Evolutionary conservation across 64 coral and sea anemone species (phyloP).

Genomic region (Acropora yongei): DNA sequence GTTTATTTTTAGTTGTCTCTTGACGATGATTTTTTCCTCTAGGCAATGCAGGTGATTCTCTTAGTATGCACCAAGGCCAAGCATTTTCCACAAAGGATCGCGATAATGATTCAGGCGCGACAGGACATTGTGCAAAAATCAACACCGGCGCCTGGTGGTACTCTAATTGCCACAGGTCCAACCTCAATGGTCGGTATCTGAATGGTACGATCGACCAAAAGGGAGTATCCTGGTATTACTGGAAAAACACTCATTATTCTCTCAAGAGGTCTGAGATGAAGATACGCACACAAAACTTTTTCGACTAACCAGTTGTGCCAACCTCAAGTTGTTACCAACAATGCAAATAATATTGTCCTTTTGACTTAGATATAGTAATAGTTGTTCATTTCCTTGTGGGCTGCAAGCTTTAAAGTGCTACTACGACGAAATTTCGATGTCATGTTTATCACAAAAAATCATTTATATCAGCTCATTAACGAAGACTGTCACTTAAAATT

Average conservation of each 20-base stretch:
- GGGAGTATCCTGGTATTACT: not conserved
- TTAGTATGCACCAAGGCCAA: not conserved
- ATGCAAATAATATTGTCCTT: not conserved
- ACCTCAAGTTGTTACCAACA: too few species aligned
- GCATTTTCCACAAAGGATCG: conserved; percentile 45
- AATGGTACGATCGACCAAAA: not conserved
- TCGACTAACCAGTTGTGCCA: too few species aligned
- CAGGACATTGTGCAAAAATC: not conserved
- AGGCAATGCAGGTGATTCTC: conserved; percentile 37
- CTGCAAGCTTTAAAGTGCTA: not conserved
- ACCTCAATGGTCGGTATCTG: conserved; percentile 13
- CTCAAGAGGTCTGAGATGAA: conserved; percentile 33
- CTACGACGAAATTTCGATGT: too few species aligned
- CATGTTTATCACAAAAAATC: too few species aligned
- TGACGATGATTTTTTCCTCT: not conserved
- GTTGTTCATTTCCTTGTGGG: too few species aligned
- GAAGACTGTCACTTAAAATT: too few species aligned
- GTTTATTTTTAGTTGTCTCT: not conserved
- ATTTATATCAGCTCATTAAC: too few species aligned
- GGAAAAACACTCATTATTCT: conserved; percentile 8
- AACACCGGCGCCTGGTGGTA: conserved; percentile 41
- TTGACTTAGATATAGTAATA: too few species aligned
- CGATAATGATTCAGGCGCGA: not conserved
- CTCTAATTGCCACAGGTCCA: not conserved
- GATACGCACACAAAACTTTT: conserved; percentile 34